Conservation (phyloP, 2,797 vertebrate species). For the Masticophis lateralis region DNA sequence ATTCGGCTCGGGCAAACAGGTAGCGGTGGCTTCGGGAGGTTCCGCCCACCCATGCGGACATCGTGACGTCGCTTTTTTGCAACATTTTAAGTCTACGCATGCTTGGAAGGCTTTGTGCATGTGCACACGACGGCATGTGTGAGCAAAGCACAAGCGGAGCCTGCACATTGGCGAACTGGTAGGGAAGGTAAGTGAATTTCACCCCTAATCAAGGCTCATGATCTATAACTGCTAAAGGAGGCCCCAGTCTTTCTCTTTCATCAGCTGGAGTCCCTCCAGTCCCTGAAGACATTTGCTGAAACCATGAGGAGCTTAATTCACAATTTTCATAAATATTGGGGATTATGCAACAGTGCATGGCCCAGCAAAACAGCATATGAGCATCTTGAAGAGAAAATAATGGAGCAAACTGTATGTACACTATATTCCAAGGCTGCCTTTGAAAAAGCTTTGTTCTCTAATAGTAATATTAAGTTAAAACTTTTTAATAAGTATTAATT, state of each 20-base stretch:
- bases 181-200: too few relatives aligned
- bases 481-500: not conserved
- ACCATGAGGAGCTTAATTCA: not conserved
- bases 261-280: too few relatives aligned
- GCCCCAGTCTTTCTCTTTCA: not conserved
- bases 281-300: not conserved
- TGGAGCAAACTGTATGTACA: not conserved
- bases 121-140: too few relatives aligned
- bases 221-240: not conserved
- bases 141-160: too few relatives aligned
- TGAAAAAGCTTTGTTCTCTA: not conserved
- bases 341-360: too few relatives aligned
- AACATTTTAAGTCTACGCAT: too few relatives aligned
- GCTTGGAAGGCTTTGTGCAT: too few relatives aligned
- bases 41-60: too few relatives aligned
- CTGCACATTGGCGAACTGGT: too few relatives aligned
- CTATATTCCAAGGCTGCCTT: not conserved
- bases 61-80: too few relatives aligned
- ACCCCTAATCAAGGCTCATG: not conserved
- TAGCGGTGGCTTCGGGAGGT: too few relatives aligned
- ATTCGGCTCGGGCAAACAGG: too few relatives aligned
- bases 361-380: not conserved
- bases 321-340: not conserved
- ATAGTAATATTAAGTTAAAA: not conserved
- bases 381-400: not conserved